Evolutionary conservation across 2,888 invertebrate species (phyloP).

Genomic region (Pediacus dermestoides): DNA sequence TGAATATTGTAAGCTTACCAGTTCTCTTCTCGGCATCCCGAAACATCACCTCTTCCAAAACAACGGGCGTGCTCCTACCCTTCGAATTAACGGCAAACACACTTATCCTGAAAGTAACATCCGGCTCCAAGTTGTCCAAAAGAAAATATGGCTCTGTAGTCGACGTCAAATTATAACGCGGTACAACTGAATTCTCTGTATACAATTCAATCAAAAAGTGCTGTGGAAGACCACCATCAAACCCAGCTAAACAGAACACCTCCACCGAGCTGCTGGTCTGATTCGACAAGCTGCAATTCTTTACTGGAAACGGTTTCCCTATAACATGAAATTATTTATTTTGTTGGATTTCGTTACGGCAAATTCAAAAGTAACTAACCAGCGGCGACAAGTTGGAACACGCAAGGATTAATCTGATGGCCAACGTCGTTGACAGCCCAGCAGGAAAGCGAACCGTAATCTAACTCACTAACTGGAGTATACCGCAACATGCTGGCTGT

Average conservation of each 20-base stretch:
- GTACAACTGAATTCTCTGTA: constrained; percentile 47
- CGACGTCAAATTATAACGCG: constrained; percentile 61
- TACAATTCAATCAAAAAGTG: constrained; percentile 79
- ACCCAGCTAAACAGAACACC: constrained; percentile 77
- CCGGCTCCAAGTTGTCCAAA: constrained; percentile 74
- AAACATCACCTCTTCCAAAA: constrained; percentile 73
- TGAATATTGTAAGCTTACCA: no score
- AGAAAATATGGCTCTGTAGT: constrained; percentile 70
- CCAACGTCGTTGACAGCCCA: constrained; percentile 83
- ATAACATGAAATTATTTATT: constrained; percentile 24
- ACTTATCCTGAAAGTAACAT: constrained; percentile 72
- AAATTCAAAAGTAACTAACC: constrained; percentile 55
- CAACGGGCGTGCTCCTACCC: constrained; percentile 70
- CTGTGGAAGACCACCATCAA: constrained; percentile 87
- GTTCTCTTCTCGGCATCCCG: constrained; percentile 75
- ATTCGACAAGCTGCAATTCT: constrained; percentile 81
- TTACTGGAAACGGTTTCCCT: constrained; percentile 82
- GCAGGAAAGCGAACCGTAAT: constrained; percentile 86
- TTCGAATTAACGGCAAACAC: constrained; percentile 80
- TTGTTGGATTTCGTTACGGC: not conserved
- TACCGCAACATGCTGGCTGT: constrained; percentile 66
- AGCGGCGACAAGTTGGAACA: constrained; percentile 85
- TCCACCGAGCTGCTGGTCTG: constrained; percentile 76
- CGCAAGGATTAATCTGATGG: constrained; percentile 75
- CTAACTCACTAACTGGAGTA: constrained; percentile 62